Base-by-base conservation (phyloP, 2,113 vertebrate species). In the Indicator indicator region DNA sequence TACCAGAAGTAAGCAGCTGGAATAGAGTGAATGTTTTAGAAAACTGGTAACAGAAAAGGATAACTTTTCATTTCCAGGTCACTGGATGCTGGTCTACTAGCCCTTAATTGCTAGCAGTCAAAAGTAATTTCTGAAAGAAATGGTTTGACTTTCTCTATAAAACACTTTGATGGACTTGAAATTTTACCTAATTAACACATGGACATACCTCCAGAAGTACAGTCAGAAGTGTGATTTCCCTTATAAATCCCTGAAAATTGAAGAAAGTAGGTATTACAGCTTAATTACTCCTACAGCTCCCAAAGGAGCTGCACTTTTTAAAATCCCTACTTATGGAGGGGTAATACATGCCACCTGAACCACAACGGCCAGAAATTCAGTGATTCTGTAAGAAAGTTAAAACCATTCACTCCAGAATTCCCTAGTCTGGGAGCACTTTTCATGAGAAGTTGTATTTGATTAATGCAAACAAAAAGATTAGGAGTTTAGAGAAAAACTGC, bases 361-460 rank as follows among this genome's bases (percentile, higher is more conserved):
- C 0, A 0, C 60, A 65, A 30, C 0, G 2, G 52, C 40, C 71
- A 73, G 1, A 3, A 40, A 48, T 58, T 60, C 44, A 74, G 36
- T 8, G 30, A 71, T 42, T 68, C 73, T 65, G 17, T 7, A 50
- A 33, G 32, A 27, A 83, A 83, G 23, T 5, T 72, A 88, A 88
- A 88, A 68, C 9, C 8, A 40, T 26, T 56, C 50, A 42, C 30
- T 73, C 65, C 36, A 52, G 9, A 89, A 83, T 27, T 30, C 21
- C 63, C 62, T 68, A 32, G 69, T 44, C 56, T 90, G 32, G 42
- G 21, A 96, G 14, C 7, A 58, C 9, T 48, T 60, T 83, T 55
- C 60, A 71, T 10, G 28, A 56, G 50, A 72, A 72, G 33, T 9
- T 72, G n/a, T 54, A 46, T 62, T 81, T 88, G 70, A 81, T 40